Percentiles rank a stretch among this genome's conserved stretches.
Conservation (phyloP, 2,888 invertebrate genomes). For the Lypha dubia region DNA sequence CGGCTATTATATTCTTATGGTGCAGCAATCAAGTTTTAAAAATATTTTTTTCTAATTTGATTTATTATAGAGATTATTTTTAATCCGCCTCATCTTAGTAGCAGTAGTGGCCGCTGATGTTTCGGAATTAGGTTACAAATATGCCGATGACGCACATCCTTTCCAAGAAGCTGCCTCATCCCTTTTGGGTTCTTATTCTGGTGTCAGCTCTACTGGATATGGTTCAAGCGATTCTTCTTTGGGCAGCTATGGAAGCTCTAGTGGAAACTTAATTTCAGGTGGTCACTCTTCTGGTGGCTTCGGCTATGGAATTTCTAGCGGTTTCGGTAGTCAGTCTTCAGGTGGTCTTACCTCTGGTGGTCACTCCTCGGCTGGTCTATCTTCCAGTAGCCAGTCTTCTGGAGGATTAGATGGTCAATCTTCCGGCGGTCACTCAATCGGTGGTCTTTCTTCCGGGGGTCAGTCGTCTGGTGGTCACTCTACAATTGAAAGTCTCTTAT, state of each 20-base stretch:
- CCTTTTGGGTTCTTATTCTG: not conserved
- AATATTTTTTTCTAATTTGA: not conserved
- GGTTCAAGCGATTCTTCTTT: not conserved
- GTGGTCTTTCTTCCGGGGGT: not conserved
- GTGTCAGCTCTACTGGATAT: not conserved
- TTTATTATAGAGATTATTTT: constrained; percentile 66
- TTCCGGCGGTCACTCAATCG: not conserved
- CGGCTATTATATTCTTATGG: not conserved
- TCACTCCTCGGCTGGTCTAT: not conserved
- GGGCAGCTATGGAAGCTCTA: not conserved
- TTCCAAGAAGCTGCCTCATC: constrained; percentile 36
- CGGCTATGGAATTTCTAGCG: not conserved
- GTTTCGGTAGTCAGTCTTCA: not conserved
- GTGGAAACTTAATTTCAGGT: not conserved
- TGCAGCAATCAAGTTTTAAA: not conserved
- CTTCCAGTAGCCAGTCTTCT: not conserved
- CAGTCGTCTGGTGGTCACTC: not conserved
- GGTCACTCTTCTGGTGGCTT: not conserved
- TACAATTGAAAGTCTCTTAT: not conserved
- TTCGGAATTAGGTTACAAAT: constrained; percentile 71
- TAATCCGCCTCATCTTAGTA: constrained; percentile 65
- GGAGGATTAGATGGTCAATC: not conserved
- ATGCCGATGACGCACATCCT: constrained; percentile 41
- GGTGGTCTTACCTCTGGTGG: not conserved
- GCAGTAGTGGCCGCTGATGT: constrained; percentile 71